Evolutionary conservation across 2,113 vertebrate species (phyloP).

Genomic region (Dromiciops gliroides): DNA sequence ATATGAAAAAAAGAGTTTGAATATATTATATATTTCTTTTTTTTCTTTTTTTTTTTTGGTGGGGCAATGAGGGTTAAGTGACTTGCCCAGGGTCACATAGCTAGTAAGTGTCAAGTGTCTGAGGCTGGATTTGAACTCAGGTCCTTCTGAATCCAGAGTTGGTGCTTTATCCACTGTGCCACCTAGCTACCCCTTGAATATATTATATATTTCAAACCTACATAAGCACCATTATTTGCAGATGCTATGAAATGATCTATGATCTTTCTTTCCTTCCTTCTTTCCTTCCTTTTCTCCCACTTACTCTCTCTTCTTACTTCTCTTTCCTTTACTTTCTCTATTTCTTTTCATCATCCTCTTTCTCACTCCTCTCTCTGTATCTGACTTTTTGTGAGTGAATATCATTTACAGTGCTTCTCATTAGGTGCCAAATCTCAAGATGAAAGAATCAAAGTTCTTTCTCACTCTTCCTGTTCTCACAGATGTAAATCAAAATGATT

Average conservation of each 20-base stretch:
- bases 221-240: not conserved
- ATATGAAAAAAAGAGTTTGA: not conserved
- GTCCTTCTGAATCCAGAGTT: no score
- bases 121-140: no score
- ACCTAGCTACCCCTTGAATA: no score
- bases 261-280: not conserved
- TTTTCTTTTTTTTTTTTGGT: no score
- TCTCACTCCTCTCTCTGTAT: not conserved
- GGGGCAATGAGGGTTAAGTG: no score
- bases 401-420: not conserved
- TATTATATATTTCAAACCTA: not conserved
- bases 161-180: no score
- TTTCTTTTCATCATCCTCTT: not conserved
- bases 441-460: not conserved
- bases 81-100: no score
- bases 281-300: no score
- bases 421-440: not conserved
- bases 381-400: not conserved
- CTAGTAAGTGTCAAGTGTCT: no score
- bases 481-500: not conserved
- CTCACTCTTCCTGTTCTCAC: not conserved
- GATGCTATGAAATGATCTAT: not conserved
- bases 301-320: accelerated
- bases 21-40: no score
- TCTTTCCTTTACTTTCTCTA: not conserved